Conservation (phyloP, 1,140 invertebrate genomes). For the Scaptomyza montana region DNA sequence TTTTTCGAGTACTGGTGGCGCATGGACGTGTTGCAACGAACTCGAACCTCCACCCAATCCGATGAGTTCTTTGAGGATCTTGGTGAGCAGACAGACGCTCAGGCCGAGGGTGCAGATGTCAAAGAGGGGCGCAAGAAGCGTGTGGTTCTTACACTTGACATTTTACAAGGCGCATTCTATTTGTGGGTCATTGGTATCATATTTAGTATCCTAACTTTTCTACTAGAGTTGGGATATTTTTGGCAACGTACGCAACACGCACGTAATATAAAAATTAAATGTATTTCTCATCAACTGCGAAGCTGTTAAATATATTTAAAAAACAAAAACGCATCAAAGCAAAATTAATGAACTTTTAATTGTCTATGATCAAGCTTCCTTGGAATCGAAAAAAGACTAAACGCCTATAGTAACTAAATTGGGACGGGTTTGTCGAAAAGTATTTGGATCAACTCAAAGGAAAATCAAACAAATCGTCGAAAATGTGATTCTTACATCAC, state of each 20-base stretch:
- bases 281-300: no score
- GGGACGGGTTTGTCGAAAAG: no score
- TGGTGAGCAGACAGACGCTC: constrained; percentile 49
- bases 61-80: constrained; percentile 67
- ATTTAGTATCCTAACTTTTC: constrained; percentile 49
- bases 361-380: no score
- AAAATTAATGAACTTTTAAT: no score
- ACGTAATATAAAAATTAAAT: background rate
- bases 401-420: no score
- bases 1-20: constrained; percentile 67
- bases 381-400: no score
- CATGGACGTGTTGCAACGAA: constrained; percentile 45
- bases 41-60: constrained; percentile 34
- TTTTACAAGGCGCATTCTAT: constrained; percentile 70
- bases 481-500: no score
- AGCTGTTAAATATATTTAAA: no score
- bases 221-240: constrained; percentile 40
- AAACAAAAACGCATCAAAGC: no score
- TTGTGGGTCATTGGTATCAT: constrained; percentile 61
- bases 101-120: constrained; percentile 17
- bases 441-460: no score
- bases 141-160: constrained; percentile 64
- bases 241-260: constrained; percentile 2
- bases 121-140: constrained; percentile 40
- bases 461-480: no score